Evolutionary conservation across 2,113 vertebrate species (phyloP), one percentile per base, ranked within the genome.

Genomic region (Hippocampus mohnikei): DNA sequence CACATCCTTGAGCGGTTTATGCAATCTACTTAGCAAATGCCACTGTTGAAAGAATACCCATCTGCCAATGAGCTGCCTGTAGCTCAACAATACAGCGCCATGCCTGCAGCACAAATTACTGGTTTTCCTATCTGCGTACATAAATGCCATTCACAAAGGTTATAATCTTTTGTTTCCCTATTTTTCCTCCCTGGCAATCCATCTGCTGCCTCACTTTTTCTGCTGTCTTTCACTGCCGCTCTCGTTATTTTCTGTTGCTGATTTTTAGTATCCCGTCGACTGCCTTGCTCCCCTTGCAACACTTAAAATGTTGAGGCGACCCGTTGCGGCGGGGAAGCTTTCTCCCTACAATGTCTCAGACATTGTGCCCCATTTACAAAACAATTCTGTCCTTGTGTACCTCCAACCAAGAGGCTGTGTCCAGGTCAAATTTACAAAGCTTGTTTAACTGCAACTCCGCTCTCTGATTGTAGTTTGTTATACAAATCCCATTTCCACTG

Each of bases 131-230:
- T 72, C 74, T 75, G 76, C 81, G 69, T 81, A 56, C 72, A 64
- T 78, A 78, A 59, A 77, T 53, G 48, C 66, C 73, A 81, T 64
- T 83, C 83, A 80, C 80, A 77, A 90, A 91, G 94, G 93, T 94
- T 93, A 86, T 76, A 78, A 79, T 90, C 92, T 94, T 96, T 95
- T 96, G 93, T 95, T 93, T 89, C 82, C 70, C 44, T 68, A 0
- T 74, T 85, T 79, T 88, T 78, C 78, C 61, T 83, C 92, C 90
- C 93, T 91, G 88, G 87, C 79, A 85, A 81, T 93, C 94, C 94
- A 95, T 96, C 94, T 96, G 94, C 92, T 94, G 81, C 25, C 44
- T 55, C 29, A 72, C 60, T 60, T 64, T 52, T 18, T 50, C 63
- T 21, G n/a, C 55, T 37, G 8, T 46, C 21, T 53, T n/a, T 55